These are phyloP conservation scores for Drosophila kambysellisi DNA, from an alignment of 2,888 invertebrate species.

Conservation along the genomic window DNA sequence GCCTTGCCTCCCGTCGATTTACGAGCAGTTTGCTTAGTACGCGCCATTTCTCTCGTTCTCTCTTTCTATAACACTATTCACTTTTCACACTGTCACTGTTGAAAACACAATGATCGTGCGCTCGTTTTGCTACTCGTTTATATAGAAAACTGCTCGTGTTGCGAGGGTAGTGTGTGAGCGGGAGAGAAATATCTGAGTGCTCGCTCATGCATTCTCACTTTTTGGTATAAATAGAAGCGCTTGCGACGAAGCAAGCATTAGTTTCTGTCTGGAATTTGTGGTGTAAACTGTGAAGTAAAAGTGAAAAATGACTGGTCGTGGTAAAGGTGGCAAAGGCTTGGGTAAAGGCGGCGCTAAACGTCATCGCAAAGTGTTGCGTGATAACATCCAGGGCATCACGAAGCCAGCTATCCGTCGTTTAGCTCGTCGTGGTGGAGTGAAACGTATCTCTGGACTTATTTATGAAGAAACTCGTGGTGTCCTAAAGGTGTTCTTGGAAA, in stretches of 20 bases:
- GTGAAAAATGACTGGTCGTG: slow-evolving; percentile 86
- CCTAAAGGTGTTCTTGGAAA: slow-evolving; percentile 92
- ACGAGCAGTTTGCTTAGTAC: slow-evolving; percentile 14
- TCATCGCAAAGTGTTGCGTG: slow-evolving; percentile 91
- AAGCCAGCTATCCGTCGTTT: slow-evolving; percentile 92
- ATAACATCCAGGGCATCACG: slow-evolving; percentile 93
- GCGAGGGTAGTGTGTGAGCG: neutral
- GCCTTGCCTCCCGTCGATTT: slow-evolving; percentile 41
- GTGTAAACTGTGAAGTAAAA: neutral
- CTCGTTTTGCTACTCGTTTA: neutral
- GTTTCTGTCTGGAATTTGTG: neutral
- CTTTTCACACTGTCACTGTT: neutral
- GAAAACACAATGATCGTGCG: neutral
- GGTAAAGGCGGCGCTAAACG: slow-evolving; percentile 86
- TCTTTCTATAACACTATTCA: neutral
- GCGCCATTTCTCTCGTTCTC: neutral
- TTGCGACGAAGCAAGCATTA: neutral
- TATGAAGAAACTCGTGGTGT: slow-evolving; percentile 93
- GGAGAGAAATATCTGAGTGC: neutral
- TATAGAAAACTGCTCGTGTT: neutral
- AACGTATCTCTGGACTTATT: slow-evolving; percentile 90
- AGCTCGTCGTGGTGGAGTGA: slow-evolving; percentile 90
- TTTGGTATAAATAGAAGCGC: neutral
- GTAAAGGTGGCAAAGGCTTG: slow-evolving; percentile 83
- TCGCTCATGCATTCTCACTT: neutral